Percentiles rank a stretch among this genome's conserved stretches.
Conservation (phyloP, 2,797 vertebrate species). For the Bryconaethiops microstoma region DNA sequence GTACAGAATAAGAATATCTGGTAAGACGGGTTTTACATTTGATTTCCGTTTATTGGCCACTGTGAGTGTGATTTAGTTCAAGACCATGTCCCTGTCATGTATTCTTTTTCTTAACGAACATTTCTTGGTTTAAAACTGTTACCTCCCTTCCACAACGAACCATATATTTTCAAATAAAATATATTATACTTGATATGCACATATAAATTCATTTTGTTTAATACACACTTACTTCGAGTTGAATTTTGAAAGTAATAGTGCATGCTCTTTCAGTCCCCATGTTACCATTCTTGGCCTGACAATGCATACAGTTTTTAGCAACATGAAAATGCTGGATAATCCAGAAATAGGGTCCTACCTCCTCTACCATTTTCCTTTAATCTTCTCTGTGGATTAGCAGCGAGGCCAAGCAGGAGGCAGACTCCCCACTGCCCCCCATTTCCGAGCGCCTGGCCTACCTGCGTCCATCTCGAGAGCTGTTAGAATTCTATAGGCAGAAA, state of each 20-base stretch:
- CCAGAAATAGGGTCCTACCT: not conserved
- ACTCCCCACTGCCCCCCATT: constrained; percentile 84
- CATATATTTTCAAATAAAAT: no score
- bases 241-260: no score
- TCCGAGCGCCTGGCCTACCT: constrained; percentile 84
- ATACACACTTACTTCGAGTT: no score
- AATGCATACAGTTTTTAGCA: no score
- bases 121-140: not conserved
- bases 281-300: no score
- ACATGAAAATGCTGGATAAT: not conserved
- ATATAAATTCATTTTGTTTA: no score
- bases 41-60: not conserved
- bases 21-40: not conserved
- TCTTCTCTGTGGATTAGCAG: constrained; percentile 18
- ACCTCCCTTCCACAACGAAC: not conserved
- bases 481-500: constrained; percentile 92
- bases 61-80: not conserved
- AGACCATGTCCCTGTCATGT: not conserved
- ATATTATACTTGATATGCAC: no score
- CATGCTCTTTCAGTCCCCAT: no score
- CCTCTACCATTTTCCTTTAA: not conserved
- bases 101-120: not conserved
- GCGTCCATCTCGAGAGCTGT: constrained; percentile 87
- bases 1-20: not conserved
- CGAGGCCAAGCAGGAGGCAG: constrained; percentile 62